A percentile compares a stretch with the other conserved stretches of the same genome.
Conservation (phyloP, 2,113 vertebrate genomes). For the Pluvianellus socialis region DNA sequence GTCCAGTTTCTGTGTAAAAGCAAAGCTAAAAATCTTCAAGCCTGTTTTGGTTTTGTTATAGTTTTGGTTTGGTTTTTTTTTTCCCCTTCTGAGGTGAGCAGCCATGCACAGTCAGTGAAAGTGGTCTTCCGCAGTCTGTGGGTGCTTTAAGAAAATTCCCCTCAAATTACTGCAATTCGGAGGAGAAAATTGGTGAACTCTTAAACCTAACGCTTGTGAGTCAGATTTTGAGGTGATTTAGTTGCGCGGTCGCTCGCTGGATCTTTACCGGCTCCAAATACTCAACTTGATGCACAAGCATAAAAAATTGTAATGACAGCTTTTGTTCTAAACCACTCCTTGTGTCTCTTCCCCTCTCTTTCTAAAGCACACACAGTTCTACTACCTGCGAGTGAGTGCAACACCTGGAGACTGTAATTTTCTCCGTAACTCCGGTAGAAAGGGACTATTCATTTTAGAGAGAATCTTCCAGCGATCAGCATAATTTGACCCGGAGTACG, state of each 20-base stretch:
- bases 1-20: fast-evolving
- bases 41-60: background rate
- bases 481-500: background rate
- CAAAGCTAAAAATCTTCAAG: background rate
- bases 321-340: background rate
- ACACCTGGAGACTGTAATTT: background rate
- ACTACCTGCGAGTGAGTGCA: background rate
- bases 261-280: background rate
- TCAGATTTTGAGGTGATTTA: background rate
- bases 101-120: background rate
- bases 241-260: background rate
- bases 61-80: background rate
- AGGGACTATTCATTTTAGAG: background rate
- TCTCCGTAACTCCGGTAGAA: background rate
- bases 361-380: background rate
- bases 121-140: background rate
- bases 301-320: background rate
- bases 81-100: background rate
- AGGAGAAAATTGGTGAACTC: background rate
- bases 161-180: background rate
- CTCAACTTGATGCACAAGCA: background rate
- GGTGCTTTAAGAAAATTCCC: background rate
- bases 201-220: background rate
- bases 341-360: background rate
- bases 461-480: background rate